Conservation (phyloP, 2,113 vertebrate species). For the Lepidothrix coronata region DNA sequence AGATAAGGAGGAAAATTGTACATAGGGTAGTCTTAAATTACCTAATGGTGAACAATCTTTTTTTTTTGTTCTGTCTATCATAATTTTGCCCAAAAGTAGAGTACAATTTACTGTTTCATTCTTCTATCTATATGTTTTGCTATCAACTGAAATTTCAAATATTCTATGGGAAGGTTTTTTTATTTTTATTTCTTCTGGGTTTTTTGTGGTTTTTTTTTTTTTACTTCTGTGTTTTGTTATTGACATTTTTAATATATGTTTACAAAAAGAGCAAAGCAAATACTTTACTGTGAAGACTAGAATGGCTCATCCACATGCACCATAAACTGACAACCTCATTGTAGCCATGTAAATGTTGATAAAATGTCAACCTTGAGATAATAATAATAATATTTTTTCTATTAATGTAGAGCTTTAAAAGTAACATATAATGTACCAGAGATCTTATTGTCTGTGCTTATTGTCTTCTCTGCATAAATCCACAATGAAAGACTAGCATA, state of each 20-base stretch:
- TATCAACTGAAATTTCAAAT: neutral
- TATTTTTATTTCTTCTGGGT: neutral
- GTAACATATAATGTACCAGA: neutral
- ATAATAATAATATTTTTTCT: neutral
- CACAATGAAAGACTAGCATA: neutral
- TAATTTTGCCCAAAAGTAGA: slow-evolving; percentile 33
- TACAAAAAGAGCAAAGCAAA: neutral
- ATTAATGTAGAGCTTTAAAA: neutral
- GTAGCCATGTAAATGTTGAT: neutral
- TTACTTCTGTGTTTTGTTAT: neutral
- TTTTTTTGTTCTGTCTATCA: slow-evolving; percentile 28
- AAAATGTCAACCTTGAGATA: neutral
- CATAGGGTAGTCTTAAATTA: slow-evolving; percentile 42
- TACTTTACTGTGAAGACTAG: neutral
- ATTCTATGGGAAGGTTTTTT: neutral
- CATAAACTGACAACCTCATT: neutral
- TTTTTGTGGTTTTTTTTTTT: neutral
- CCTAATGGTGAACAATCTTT: slow-evolving; percentile 4
- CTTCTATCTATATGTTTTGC: neutral
- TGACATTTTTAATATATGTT: slow-evolving; percentile 14
- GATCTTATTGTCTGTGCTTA: neutral
- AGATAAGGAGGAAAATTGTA: slow-evolving; percentile 52
- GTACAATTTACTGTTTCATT: slow-evolving; percentile 9
- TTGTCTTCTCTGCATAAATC: neutral
- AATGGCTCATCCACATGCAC: neutral